phyloP scores from a whole-genome alignment of 2,797 vertebrate species.

The Artibeus jamaicensis region DNA sequence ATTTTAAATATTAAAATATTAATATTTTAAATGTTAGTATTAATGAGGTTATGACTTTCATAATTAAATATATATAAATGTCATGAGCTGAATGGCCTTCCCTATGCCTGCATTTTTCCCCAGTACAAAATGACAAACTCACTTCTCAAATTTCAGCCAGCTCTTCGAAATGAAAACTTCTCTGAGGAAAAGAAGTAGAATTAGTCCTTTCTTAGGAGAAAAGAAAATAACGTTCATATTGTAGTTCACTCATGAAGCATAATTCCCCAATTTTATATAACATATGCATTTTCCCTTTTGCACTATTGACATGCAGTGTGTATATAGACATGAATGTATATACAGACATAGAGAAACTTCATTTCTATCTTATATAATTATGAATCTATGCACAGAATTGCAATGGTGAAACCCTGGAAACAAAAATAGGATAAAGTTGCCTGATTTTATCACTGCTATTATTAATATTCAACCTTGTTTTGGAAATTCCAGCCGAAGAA shows the following conservation, averaged over 20 bases:
- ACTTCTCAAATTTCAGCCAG: background rate
- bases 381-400: background rate
- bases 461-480: background rate
- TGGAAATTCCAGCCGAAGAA: conserved; percentile 22
- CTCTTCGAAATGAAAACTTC: background rate
- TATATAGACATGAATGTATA: background rate
- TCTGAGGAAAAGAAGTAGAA: background rate
- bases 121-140: background rate
- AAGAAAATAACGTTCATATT: conserved; percentile 45
- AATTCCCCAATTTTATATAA: background rate
- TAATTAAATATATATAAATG: background rate
- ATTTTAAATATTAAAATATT: background rate
- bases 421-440: background rate
- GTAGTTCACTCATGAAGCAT: background rate
- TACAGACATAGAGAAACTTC: background rate
- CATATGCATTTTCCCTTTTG: background rate
- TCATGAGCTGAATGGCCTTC: background rate
- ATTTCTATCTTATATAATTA: background rate
- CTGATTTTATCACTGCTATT: background rate
- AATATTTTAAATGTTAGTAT: background rate
- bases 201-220: background rate
- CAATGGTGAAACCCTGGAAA: background rate
- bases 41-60: background rate
- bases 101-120: background rate
- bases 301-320: background rate